These are phyloP conservation scores for Sebastes vulpes DNA, from an alignment of 2,797 vertebrate species.

Conservation along the genomic window DNA sequence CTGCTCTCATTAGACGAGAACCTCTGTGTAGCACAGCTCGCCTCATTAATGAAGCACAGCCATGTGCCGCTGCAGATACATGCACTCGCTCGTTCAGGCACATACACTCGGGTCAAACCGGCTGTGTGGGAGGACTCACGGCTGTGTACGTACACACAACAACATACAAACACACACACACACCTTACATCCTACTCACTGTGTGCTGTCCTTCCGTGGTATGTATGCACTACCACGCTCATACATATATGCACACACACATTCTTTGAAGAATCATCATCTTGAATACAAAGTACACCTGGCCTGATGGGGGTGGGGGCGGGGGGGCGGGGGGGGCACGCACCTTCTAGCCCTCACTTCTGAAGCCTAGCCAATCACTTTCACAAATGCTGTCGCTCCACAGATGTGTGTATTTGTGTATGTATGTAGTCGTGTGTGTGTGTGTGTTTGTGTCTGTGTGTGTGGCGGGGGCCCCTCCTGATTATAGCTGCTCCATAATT, in stretches of 20 bases:
- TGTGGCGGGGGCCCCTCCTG: slow-evolving; percentile 83
- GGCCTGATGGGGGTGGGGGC: slow-evolving; percentile 77
- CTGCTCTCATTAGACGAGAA: slow-evolving; percentile 98
- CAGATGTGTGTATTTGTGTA: slow-evolving; percentile 46
- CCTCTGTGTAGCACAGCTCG: slow-evolving; percentile 89
- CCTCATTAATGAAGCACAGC: slow-evolving; percentile 98
- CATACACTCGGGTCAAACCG: slow-evolving; percentile 74
- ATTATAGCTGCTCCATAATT: slow-evolving; percentile 98
- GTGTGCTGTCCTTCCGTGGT: slow-evolving; percentile 69
- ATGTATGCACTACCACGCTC: slow-evolving; percentile 34
- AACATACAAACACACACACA: slow-evolving; percentile 34
- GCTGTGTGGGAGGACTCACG: slow-evolving; percentile 78
- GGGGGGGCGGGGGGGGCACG: slow-evolving; percentile 50
- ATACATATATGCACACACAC: slow-evolving; percentile 68
- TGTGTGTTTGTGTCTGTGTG: slow-evolving; percentile 34
- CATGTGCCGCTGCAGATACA: slow-evolving; percentile 94
- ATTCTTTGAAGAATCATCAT: slow-evolving; percentile 65
- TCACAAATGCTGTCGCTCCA: slow-evolving; percentile 23
- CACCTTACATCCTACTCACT: slow-evolving; percentile 57
- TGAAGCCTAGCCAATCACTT: slow-evolving; percentile 38
- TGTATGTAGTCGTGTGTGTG: slow-evolving; percentile 13
- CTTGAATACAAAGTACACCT: slow-evolving; percentile 77
- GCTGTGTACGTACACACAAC: slow-evolving; percentile 45
- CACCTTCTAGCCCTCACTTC: slow-evolving; percentile 35
- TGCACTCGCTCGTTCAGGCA: slow-evolving; percentile 61